Conservation (phyloP, 2,113 vertebrate genomes). For the Zosterops hypoxanthus region DNA sequence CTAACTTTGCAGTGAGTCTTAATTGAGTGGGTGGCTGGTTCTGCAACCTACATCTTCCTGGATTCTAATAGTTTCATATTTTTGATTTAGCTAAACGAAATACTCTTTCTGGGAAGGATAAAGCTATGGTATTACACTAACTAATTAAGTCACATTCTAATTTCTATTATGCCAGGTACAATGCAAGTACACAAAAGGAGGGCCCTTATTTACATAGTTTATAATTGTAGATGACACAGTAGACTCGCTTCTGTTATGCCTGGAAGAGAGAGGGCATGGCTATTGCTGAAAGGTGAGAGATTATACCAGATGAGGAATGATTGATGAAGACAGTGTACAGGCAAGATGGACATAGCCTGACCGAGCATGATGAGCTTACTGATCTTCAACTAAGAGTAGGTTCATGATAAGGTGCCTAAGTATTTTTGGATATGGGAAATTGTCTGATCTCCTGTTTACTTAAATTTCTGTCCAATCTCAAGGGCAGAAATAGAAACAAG, state of each 20-base stretch:
- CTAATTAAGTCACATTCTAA: not conserved
- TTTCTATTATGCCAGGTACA: not conserved
- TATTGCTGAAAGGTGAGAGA: not conserved
- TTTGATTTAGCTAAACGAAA: not conserved
- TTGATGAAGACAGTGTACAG: not conserved
- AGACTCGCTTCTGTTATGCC: not conserved
- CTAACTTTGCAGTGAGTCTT: not conserved
- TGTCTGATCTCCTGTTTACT: not conserved
- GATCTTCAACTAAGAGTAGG: not conserved
- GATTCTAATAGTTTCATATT: not conserved
- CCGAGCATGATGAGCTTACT: not conserved
- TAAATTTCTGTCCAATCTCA: not conserved
- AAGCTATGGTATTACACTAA: not conserved
- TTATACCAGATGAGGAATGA: not conserved
- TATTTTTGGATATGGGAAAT: not conserved
- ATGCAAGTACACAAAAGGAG: not conserved
- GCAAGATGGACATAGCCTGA: not conserved
- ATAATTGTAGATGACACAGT: not conserved
- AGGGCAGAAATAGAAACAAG: not conserved
- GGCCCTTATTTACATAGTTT: not conserved
- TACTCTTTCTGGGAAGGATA: not conserved
- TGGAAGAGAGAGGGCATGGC: not conserved
- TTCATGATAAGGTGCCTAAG: not conserved
- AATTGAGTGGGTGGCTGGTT: not conserved
- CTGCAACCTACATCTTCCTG: not conserved